These are phyloP conservation scores for Mythimna impura DNA, from an alignment of 2,888 invertebrate species.

Conservation along the genomic window DNA sequence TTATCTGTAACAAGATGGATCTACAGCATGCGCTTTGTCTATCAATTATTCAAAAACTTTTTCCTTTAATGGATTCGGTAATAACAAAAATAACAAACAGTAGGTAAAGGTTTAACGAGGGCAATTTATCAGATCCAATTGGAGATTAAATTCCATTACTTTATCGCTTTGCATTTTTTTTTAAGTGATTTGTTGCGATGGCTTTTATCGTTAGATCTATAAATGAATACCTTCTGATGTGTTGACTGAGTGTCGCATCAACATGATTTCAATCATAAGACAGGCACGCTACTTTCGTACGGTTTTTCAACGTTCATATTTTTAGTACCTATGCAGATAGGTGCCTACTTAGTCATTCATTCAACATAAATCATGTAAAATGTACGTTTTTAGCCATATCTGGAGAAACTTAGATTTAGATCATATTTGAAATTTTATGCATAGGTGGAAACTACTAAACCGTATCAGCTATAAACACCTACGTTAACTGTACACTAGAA, in stretches of 20 bases:
- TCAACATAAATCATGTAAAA: not conserved
- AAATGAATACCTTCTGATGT: conserved; percentile 2
- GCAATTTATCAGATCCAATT: conserved; percentile 67
- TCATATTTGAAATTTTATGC: not conserved
- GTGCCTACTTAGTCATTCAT: too few relatives aligned
- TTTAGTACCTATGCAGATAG: not conserved
- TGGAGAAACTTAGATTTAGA: not conserved
- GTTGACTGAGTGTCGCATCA: not conserved
- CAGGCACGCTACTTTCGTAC: not conserved
- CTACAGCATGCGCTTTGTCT: conserved; percentile 15
- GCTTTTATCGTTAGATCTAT: conserved; percentile 20
- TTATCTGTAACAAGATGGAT: conserved; percentile 13
- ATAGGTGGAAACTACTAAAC: not conserved
- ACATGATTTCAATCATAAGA: not conserved
- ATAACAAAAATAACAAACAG: conserved; percentile 59
- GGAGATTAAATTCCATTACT: conserved; percentile 67
- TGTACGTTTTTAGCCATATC: not conserved
- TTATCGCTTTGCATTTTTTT: conserved; percentile 60
- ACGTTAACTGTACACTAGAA: not conserved
- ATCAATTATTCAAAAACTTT: conserved; percentile 48
- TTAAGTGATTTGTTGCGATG: conserved; percentile 54
- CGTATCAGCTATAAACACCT: not conserved
- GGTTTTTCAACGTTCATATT: not conserved
- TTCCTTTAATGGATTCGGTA: conserved; percentile 40
- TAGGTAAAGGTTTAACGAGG: conserved; percentile 60